phyloP scores from a whole-genome alignment of 2,113 vertebrate species.

The Gopherus flavomarginatus region DNA sequence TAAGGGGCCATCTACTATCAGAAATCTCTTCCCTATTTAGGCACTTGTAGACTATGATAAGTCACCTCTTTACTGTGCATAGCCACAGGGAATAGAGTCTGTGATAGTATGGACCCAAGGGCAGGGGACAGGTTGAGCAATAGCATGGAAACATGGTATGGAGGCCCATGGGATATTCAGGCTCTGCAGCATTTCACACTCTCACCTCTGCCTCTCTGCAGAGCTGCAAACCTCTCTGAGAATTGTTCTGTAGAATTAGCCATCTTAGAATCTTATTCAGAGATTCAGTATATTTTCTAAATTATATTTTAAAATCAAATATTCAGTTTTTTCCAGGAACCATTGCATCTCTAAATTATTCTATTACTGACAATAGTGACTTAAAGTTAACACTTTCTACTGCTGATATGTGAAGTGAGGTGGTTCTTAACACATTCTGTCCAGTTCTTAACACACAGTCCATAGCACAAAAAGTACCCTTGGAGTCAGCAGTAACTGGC shows the following conservation, averaged over 20 bases:
- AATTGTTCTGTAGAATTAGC: not conserved
- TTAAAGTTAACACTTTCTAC: not conserved
- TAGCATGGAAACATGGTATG: not conserved
- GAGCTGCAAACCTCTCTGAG: not conserved
- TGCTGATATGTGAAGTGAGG: not conserved
- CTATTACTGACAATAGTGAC: not conserved
- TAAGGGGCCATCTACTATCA: not conserved
- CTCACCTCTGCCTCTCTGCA: not conserved
- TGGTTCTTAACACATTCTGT: not conserved
- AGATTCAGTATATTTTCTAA: not conserved
- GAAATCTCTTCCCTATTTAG: not conserved
- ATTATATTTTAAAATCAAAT: not conserved
- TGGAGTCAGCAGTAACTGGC: not conserved
- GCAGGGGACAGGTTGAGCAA: not conserved
- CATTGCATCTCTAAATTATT: not conserved
- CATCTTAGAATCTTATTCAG: not conserved
- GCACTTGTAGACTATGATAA: not conserved
- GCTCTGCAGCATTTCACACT: not conserved
- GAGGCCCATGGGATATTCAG: not conserved
- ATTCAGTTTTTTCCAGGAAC: not conserved
- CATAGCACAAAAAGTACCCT: not conserved
- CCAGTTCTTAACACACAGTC: rapidly evolving
- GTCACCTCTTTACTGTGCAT: not conserved
- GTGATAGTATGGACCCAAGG: not conserved
- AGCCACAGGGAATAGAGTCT: not conserved